Percentiles rank a stretch among this genome's conserved stretches.
Conservation (phyloP, 2,888 invertebrate species). For the Chirona hameri region DNA sequence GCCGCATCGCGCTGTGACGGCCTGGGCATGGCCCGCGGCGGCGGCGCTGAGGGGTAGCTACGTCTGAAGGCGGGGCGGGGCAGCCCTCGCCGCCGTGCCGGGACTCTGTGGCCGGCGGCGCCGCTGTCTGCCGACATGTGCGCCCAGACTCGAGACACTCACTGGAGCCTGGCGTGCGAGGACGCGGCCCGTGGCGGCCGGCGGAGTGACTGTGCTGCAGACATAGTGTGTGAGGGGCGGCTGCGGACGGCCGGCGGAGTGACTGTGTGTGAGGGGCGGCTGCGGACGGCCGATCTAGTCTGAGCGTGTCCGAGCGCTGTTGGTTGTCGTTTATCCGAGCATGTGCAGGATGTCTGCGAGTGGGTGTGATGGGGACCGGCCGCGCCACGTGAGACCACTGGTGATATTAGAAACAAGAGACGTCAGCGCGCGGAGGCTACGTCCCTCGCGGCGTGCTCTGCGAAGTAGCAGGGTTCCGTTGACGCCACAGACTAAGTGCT, state of each 20-base stretch:
- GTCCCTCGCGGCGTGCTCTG: background rate
- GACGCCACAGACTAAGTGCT: background rate
- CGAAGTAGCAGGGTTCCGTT: background rate
- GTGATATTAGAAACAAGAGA: constrained; percentile 1
- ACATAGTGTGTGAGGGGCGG: background rate
- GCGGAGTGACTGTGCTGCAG: background rate
- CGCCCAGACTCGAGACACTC: too few relatives aligned
- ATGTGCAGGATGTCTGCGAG: background rate
- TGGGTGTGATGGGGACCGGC: background rate
- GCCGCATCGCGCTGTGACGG: too few relatives aligned
- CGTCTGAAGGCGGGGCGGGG: background rate
- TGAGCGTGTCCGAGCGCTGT: background rate
- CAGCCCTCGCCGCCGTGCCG: background rate
- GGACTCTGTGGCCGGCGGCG: background rate
- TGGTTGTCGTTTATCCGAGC: background rate
- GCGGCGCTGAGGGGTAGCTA: background rate
- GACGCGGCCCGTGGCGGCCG: background rate
- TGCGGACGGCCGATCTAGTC: constrained; percentile 7
- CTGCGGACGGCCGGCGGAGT: background rate
- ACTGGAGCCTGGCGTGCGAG: background rate
- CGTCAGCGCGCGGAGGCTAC: background rate
- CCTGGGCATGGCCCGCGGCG: too few relatives aligned
- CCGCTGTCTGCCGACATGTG: too few relatives aligned
- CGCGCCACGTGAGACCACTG: background rate
- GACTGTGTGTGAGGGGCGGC: background rate